Conservation (phyloP, 2,113 vertebrate genomes). For the Lasiurus cinereus region DNA sequence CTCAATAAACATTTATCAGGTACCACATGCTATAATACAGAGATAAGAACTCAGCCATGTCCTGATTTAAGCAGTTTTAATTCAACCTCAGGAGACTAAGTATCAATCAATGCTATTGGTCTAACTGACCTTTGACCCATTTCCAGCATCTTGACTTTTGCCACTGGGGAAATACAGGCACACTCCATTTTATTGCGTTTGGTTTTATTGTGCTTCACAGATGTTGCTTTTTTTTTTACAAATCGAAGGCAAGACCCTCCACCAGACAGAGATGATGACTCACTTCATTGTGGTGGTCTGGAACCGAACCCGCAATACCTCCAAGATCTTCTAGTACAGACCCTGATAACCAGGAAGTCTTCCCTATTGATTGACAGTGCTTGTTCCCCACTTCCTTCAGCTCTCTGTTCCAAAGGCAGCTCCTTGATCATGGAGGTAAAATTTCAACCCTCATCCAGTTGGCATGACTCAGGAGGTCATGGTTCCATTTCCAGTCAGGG, state of each 20-base stretch:
- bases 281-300: background rate
- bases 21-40: background rate
- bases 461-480: no score
- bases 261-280: background rate
- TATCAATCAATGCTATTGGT: background rate
- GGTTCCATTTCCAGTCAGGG: no score
- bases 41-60: constrained; percentile 35
- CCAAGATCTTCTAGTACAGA: background rate
- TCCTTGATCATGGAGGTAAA: background rate
- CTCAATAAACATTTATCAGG: constrained; percentile 37
- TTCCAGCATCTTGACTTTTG: background rate
- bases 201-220: background rate
- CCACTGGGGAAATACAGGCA: background rate
- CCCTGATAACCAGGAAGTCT: background rate
- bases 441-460: background rate
- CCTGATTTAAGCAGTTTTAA: background rate
- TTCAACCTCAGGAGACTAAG: background rate
- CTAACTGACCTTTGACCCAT: constrained; percentile 33
- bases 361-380: background rate
- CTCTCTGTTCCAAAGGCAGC: background rate
- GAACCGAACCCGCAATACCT: background rate
- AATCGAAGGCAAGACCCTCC: background rate
- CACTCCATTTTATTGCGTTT: background rate
- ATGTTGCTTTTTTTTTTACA: background rate
- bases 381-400: background rate